Base-by-base conservation (phyloP, 2,797 vertebrate species). In the Sternotherus odoratus region DNA sequence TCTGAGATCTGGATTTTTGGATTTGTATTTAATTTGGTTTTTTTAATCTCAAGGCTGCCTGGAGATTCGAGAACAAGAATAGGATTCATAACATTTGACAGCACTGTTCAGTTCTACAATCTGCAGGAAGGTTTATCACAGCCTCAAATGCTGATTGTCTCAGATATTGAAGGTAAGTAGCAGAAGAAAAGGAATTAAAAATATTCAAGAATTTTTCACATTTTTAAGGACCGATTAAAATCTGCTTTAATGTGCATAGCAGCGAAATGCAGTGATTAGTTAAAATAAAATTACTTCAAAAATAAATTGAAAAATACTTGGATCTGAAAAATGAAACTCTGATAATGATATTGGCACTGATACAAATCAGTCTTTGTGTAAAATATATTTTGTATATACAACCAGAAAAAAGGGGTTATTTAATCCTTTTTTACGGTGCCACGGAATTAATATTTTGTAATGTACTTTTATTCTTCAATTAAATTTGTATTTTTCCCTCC, bases 131-230 rank as follows among this genome's bases (percentile, higher is more conserved):
- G 99, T 39, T 97, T 99, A 79, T 99, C 99, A 2, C 99, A 99
- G 97, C 99, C 99, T 11, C 99, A 99, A 95, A 99, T 99, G 99
- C 97, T 99, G 93, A 99, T 99, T 96, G 99, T 99, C 50, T 99
- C 99, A 1, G 99, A 99, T 96, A 99, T 99, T 26, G 99, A 99
- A 33, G 99, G 99, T 99, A 98, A 95, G 97, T 90, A 60, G 12
- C 72, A 66, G 51, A 94, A 85, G 24, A 83, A 90, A 88, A 91
- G 13, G 12, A 66, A 91, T 88, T 50, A 16, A 60, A n/a, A 17
- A 30, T 77, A 87, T 90, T 75, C 75, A 30, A 81, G 66, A 1
- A 13, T 91, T 9, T 48, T 69, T 77, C 46, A 80, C 3, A 12
- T 21, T 12, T 26, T 6, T 30, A 56, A 77, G 12, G 17, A 80